Evolutionary conservation across 2,113 vertebrate genomes (phyloP), one percentile per base, ranked within the genome.

Genomic region (Phocoena sinus): DNA sequence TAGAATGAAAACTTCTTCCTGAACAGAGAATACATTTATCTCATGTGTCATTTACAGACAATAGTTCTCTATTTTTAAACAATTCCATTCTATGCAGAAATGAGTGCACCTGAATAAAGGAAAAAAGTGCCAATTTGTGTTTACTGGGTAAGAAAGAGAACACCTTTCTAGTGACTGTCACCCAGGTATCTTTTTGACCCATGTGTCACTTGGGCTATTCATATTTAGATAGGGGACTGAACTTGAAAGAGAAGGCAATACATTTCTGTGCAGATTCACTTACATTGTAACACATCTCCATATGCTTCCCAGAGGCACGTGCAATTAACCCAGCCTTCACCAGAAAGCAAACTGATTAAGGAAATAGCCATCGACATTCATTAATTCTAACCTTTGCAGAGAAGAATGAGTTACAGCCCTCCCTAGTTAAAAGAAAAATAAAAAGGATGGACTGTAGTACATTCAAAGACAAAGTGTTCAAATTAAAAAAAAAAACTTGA

Each of bases 291-390:
- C 25, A 26, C 31, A 50, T 73, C 17, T 65, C 56, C 91, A 58
- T 76, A 73, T 36, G 15, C 21, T 87, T 81, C 56, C 60, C 62
- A 79, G 33, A 77, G 38, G 18, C 12, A 58, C 50, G 12, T 92
- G 56, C 28, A 79, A 62, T 79, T 89, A 73, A 67, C 28, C 67
- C 31, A 91, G 38, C 18, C 79, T 63, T 94, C 79, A 86, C 41
- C 41, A 86, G 79, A 96, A 96, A 68, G 63, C 77, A 95, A 67
- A 84, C 53, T 50, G 79, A 63, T 68, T 47, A 73, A 96, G 41
- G 68, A 79, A 91, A 93, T 1, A 89, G 36, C 65, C 26, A 68
- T 0, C 6, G 3, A 47, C 28, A 79, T 58, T 12, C 58, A 94
- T 67, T 93, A 89, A 93, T 89, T 94, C 38, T 76, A 80, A 88